phyloP scores from a whole-genome alignment of 2,888 invertebrate genomes.

The Drosophila barbarae region DNA sequence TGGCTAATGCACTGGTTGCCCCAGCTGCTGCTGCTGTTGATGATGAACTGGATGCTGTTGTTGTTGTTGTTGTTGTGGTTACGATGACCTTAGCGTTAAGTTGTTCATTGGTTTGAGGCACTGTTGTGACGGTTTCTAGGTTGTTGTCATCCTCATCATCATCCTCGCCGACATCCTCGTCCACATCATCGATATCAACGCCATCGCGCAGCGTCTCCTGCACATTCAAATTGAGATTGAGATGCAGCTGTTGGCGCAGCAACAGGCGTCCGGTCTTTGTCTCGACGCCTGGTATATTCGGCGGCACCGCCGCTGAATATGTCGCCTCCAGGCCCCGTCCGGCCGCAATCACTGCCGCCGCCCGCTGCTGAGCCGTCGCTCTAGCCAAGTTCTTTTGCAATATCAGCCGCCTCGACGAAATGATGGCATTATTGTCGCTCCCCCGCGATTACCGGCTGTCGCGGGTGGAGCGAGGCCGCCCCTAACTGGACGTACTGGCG shows the following conservation, averaged over 20 bases:
- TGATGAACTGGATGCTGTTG: slow-evolving; percentile 53
- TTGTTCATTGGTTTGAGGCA: slow-evolving; percentile 76
- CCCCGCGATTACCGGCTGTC: slow-evolving; percentile 81
- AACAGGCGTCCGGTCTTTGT: slow-evolving; percentile 69
- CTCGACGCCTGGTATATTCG: slow-evolving; percentile 46
- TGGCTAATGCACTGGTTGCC: slow-evolving; percentile 79
- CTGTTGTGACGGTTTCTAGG: slow-evolving; percentile 79
- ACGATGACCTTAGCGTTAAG: slow-evolving; percentile 72
- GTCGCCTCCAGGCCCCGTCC: slow-evolving; percentile 46
- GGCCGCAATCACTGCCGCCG: slow-evolving; percentile 69
- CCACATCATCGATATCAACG: slow-evolving; percentile 72
- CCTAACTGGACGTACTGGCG: slow-evolving; percentile 96
- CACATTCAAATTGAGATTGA: slow-evolving; percentile 75
- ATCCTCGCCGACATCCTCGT: slow-evolving; percentile 63
- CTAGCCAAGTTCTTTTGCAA: slow-evolving; percentile 80
- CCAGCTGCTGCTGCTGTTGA: slow-evolving; percentile 54
- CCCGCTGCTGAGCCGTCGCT: slow-evolving; percentile 77
- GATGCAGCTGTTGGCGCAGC: slow-evolving; percentile 75
- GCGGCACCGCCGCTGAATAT: slow-evolving; percentile 23
- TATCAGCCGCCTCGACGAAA: slow-evolving; percentile 80
- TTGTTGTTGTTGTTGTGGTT: slow-evolving; percentile 54
- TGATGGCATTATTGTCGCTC: slow-evolving; percentile 81
- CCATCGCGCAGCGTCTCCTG: slow-evolving; percentile 68
- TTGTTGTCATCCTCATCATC: slow-evolving; percentile 44
- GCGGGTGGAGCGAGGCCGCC: slow-evolving; percentile 84